Percentiles rank a stretch among this genome's conserved stretches.
These are phyloP conservation scores for Noctuana brunneofusca DNA, from an alignment of 2,888 invertebrate genomes.

Conservation along the genomic window DNA sequence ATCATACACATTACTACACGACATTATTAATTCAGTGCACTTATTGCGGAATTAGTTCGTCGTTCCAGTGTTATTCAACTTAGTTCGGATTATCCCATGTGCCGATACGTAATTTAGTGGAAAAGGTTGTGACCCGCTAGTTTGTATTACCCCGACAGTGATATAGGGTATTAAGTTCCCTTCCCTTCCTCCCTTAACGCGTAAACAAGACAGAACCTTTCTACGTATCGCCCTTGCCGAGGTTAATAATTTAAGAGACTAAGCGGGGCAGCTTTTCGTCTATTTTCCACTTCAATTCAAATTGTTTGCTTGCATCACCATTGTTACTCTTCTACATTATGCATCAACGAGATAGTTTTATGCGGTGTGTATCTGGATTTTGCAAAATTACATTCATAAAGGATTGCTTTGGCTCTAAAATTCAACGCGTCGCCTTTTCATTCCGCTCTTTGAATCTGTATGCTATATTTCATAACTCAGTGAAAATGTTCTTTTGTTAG, in stretches of 20 bases:
- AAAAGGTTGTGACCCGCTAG: constrained; percentile 80
- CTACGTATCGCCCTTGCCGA: constrained; percentile 75
- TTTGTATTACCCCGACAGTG: constrained; percentile 80
- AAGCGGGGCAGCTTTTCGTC: constrained; percentile 66
- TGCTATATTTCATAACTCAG: constrained; percentile 8
- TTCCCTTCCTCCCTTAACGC: constrained; percentile 78
- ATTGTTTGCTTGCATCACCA: constrained; percentile 67
- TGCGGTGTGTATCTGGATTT: constrained; percentile 15
- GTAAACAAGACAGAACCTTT: constrained; percentile 81
- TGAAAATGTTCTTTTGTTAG: constrained; percentile 10
- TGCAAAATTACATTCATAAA: constrained; percentile 30
- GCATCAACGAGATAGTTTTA: constrained; percentile 19
- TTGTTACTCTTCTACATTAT: constrained; percentile 47
- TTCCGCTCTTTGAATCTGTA: constrained; percentile 12
- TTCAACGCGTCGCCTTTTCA: constrained; percentile 25
- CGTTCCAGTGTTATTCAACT: constrained; percentile 70
- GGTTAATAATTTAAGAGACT: constrained; percentile 81
- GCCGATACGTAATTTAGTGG: constrained; percentile 81
- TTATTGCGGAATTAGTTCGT: constrained; percentile 59
- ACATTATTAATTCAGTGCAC: constrained; percentile 55
- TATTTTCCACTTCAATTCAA: constrained; percentile 71
- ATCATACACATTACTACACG: constrained; percentile 28
- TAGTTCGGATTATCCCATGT: constrained; percentile 75
- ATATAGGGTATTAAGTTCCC: constrained; percentile 82
- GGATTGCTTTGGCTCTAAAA: constrained; percentile 25